These are phyloP conservation scores for Capricornis sumatraensis DNA, from an alignment of 2,113 vertebrate genomes.

Conservation along the genomic window DNA sequence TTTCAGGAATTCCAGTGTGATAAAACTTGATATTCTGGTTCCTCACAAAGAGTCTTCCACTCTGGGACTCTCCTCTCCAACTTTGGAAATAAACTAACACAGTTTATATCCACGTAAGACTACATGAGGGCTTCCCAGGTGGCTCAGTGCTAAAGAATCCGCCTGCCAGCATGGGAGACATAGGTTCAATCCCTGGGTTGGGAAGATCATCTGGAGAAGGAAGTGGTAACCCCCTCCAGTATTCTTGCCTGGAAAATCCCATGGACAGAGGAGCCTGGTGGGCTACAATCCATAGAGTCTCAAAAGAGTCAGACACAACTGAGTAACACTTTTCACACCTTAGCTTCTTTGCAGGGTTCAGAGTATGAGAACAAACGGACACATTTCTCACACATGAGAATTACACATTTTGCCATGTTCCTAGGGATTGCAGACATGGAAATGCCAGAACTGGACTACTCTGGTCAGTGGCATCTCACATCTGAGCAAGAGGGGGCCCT, in stretches of 20 bases:
- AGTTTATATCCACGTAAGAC: slow-evolving; percentile 44
- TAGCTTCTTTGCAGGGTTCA: not conserved
- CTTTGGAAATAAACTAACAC: slow-evolving; percentile 68
- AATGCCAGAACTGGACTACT: not conserved
- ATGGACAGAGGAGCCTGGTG: not conserved
- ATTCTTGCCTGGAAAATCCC: not conserved
- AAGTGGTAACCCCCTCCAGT: not conserved
- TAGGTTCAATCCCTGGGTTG: not conserved
- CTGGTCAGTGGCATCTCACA: not conserved
- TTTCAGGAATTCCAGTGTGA: slow-evolving; percentile 35
- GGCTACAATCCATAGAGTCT: not conserved
- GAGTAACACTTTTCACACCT: not conserved
- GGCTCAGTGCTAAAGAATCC: not conserved
- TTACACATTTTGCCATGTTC: not conserved
- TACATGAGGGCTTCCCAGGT: not conserved
- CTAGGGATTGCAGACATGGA: not conserved
- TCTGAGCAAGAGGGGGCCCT: not conserved
- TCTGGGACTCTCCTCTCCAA: slow-evolving; percentile 37
- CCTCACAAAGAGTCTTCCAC: not conserved
- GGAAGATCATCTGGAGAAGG: not conserved
- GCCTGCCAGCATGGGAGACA: not conserved
- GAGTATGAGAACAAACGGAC: not conserved
- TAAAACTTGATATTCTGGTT: slow-evolving; percentile 79
- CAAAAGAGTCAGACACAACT: not conserved
- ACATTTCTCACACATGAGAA: not conserved